These are phyloP conservation scores for Drosophila affinis DNA, from an alignment of 2,888 invertebrate genomes.

Conservation along the genomic window DNA sequence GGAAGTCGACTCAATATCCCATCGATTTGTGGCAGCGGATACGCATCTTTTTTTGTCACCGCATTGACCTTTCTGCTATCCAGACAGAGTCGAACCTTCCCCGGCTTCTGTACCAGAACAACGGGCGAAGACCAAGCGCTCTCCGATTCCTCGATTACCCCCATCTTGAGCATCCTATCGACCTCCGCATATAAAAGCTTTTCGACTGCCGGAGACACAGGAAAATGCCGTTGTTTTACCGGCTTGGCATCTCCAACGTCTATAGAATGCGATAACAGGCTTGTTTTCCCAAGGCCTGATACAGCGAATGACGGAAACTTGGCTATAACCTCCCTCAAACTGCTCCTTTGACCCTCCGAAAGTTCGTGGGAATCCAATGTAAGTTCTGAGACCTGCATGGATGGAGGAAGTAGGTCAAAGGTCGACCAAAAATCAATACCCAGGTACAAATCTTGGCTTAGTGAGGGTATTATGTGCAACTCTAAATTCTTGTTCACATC, in stretches of 20 bases:
- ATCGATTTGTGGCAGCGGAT: conserved; percentile 22
- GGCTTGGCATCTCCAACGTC: neutral
- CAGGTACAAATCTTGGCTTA: neutral
- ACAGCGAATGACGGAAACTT: too few relatives aligned
- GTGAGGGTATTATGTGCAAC: neutral
- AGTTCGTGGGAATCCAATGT: too few relatives aligned
- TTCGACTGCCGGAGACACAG: neutral
- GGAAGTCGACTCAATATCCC: conserved; percentile 38
- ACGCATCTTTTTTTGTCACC: neutral
- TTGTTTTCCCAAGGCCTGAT: neutral
- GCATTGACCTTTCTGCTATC: conserved; percentile 55
- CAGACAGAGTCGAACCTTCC: conserved; percentile 60
- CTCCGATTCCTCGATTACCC: neutral
- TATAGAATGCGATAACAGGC: neutral
- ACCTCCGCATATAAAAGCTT: neutral
- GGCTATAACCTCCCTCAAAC: too few relatives aligned
- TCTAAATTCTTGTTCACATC: neutral
- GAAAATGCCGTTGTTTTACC: conserved; percentile 1
- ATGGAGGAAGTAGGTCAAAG: neutral
- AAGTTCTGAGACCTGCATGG: conserved; percentile 3
- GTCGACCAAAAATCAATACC: conserved; percentile 2
- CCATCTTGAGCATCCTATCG: neutral
- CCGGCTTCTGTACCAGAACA: conserved; percentile 42
- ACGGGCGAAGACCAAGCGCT: conserved; percentile 17
- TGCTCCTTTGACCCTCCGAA: neutral